Evolutionary conservation across 2,113 vertebrate species (phyloP).

Genomic region (Cebus imitator): DNA sequence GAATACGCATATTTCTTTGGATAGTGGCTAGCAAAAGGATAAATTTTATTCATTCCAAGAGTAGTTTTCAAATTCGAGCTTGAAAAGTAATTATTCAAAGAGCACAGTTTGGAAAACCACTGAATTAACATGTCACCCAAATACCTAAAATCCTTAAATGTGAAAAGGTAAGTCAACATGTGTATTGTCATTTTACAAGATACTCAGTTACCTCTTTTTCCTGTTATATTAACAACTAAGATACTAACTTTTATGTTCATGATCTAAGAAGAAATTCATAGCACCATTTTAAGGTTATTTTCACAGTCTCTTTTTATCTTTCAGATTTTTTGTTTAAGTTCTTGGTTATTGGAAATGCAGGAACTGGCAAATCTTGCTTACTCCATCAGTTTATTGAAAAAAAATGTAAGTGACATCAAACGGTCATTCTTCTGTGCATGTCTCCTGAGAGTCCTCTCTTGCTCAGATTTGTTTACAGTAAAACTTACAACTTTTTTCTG

Average conservation of each 20-base stretch:
- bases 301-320: slow-evolving; percentile 50
- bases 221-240: neutral
- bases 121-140: neutral
- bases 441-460: neutral
- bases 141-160: neutral
- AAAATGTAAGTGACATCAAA: slow-evolving; percentile 83
- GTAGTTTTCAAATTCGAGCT: neutral
- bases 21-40: neutral
- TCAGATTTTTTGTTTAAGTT: slow-evolving; percentile 89
- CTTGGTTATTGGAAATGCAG: slow-evolving; percentile 89
- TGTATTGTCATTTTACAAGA: neutral
- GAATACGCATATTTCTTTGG: neutral
- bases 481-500: neutral
- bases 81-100: neutral
- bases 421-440: rapidly evolving
- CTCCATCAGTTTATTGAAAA: slow-evolving; percentile 89
- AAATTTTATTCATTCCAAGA: neutral
- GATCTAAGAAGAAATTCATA: neutral
- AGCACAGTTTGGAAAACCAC: neutral
- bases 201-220: neutral
- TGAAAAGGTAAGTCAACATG: neutral
- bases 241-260: neutral
- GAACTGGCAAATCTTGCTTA: slow-evolving; percentile 88
- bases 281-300: neutral
- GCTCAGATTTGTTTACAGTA: neutral